These are phyloP conservation scores for Leuciscus waleckii DNA, from an alignment of 2,797 vertebrate species.

Conservation along the genomic window DNA sequence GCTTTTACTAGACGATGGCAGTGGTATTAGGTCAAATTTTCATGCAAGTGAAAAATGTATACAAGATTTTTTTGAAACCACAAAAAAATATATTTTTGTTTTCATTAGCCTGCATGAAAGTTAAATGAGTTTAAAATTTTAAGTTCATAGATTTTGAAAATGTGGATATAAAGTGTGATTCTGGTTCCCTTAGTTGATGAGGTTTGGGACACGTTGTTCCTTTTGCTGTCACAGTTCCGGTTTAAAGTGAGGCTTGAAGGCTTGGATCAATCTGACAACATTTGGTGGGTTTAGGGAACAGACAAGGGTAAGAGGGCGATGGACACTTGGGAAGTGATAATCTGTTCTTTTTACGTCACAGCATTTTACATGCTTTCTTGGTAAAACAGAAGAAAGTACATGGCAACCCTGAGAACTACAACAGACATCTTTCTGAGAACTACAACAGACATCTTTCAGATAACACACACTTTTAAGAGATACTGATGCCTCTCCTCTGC, in stretches of 20 bases:
- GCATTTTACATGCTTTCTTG: neutral
- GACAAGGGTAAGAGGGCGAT: neutral
- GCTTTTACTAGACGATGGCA: neutral
- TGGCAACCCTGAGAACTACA: neutral
- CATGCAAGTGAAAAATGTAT: neutral
- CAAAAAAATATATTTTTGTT: neutral
- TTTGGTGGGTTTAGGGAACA: slow-evolving; percentile 16
- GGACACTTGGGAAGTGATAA: slow-evolving; percentile 4
- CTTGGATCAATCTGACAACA: slow-evolving; percentile 11
- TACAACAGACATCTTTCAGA: neutral
- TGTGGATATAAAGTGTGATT: neutral
- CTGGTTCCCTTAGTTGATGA: neutral
- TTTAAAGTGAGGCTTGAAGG: neutral
- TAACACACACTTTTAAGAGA: neutral
- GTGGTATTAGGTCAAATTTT: neutral
- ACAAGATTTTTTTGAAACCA: neutral
- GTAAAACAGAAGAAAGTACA: neutral
- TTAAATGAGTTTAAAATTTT: too few relatives aligned
- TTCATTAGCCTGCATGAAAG: neutral
- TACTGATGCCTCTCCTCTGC: neutral
- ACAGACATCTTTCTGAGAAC: too few relatives aligned
- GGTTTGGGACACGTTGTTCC: neutral
- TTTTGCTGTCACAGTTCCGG: neutral
- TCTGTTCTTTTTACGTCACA: neutral
- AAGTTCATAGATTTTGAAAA: too few relatives aligned